Evolutionary conservation across 2,888 invertebrate species (phyloP).

Genomic region (Sarcophaga carnaria): DNA sequence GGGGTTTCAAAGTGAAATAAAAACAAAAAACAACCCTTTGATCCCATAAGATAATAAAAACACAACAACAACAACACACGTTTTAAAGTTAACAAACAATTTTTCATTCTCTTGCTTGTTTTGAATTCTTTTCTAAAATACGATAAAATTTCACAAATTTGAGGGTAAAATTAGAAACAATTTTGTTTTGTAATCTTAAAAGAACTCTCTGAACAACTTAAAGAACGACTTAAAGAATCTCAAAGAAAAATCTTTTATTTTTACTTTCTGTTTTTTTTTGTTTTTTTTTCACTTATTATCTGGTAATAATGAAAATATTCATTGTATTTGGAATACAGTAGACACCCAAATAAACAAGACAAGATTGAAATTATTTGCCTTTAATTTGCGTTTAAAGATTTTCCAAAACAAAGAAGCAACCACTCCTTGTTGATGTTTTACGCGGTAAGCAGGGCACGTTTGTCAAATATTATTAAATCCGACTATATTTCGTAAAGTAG

Average conservation of each 20-base stretch:
- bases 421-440: too few relatives aligned
- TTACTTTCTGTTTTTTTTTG: too few relatives aligned
- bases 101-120: background rate
- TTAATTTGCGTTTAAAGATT: too few relatives aligned
- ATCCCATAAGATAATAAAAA: constrained; percentile 36
- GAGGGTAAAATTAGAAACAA: background rate
- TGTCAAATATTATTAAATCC: constrained; percentile 33
- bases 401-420: too few relatives aligned
- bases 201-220: background rate
- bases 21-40: constrained; percentile 13
- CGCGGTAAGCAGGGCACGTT: constrained; percentile 19
- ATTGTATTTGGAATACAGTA: too few relatives aligned
- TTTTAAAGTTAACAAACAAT: constrained; percentile 15
- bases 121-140: background rate
- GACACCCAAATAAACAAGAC: too few relatives aligned
- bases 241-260: background rate
- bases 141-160: background rate
- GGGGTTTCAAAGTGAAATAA: background rate
- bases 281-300: too few relatives aligned
- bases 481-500: background rate
- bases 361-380: too few relatives aligned
- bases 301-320: too few relatives aligned
- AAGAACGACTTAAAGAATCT: background rate
- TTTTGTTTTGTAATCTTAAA: too few relatives aligned
- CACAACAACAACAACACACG: background rate